Conservation (phyloP, 2,113 vertebrate genomes). For the Micromys minutus region DNA sequence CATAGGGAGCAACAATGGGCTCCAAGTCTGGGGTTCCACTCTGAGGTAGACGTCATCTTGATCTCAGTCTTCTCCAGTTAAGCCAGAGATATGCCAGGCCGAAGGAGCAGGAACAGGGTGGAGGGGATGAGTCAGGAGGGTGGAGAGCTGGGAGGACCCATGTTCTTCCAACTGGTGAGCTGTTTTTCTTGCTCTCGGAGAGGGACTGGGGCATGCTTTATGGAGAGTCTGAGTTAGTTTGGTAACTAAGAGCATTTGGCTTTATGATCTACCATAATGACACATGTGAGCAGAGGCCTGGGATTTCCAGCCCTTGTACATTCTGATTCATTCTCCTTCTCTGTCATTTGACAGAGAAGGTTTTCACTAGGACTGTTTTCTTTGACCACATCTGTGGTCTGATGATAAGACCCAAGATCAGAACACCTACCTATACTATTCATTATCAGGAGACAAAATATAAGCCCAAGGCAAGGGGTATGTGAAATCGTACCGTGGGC, state of each 20-base stretch:
- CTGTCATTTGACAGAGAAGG: background rate
- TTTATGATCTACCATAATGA: background rate
- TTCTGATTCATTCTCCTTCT: background rate
- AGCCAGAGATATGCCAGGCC: background rate
- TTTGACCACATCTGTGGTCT: background rate
- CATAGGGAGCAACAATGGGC: background rate
- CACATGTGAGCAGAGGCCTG: background rate
- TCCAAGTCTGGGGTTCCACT: background rate
- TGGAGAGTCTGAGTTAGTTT: background rate
- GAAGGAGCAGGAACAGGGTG: background rate
- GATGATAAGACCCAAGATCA: background rate
- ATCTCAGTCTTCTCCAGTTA: background rate
- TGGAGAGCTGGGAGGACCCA: background rate
- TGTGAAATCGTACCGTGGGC: background rate
- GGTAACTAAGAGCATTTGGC: background rate
- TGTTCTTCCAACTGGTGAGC: background rate
- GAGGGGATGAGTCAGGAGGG: conserved; percentile 35
- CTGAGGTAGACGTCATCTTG: background rate
- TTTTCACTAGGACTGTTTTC: conserved; percentile 1
- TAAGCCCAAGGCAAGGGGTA: background rate
- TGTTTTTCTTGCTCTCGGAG: conserved; percentile 14
- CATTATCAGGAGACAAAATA: background rate
- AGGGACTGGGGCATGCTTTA: background rate
- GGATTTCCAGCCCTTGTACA: background rate
- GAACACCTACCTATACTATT: conserved; percentile 1